These are phyloP conservation scores for Cyrtonyx montezumae DNA, from an alignment of 2,113 vertebrate species.

Conservation along the genomic window DNA sequence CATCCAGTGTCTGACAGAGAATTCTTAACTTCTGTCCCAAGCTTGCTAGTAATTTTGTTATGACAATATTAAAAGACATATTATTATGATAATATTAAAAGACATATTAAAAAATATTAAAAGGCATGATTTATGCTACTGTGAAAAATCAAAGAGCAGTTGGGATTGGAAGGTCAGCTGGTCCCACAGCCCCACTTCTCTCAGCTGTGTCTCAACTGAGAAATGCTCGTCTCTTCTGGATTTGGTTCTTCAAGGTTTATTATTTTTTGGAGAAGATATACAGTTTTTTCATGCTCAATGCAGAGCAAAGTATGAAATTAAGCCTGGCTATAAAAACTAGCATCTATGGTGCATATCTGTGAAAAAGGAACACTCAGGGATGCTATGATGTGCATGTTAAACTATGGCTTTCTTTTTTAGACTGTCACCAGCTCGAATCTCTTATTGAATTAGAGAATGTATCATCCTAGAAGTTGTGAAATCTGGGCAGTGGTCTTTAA, in stretches of 20 bases:
- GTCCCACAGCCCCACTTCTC: background rate
- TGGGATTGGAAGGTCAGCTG: background rate
- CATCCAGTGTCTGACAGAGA: background rate
- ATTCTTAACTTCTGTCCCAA: background rate
- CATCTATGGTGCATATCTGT: background rate
- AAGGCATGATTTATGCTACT: background rate
- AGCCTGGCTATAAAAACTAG: background rate
- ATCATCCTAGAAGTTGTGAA: background rate
- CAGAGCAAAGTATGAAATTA: background rate
- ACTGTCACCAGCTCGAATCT: background rate
- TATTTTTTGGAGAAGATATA: background rate
- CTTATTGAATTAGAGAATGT: background rate
- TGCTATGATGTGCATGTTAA: background rate
- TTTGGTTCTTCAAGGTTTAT: background rate
- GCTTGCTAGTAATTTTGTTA: background rate
- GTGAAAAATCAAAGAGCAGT: background rate
- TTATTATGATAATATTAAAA: background rate
- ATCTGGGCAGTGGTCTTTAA: background rate
- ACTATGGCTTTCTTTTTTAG: background rate
- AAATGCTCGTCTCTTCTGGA: background rate
- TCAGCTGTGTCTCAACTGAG: background rate
- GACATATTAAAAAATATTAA: too few species aligned
- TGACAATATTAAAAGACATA: background rate
- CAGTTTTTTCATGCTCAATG: background rate
- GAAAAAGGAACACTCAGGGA: background rate